Conservation (phyloP, 2,888 invertebrate genomes). For the Pristionchus arcanus region DNA sequence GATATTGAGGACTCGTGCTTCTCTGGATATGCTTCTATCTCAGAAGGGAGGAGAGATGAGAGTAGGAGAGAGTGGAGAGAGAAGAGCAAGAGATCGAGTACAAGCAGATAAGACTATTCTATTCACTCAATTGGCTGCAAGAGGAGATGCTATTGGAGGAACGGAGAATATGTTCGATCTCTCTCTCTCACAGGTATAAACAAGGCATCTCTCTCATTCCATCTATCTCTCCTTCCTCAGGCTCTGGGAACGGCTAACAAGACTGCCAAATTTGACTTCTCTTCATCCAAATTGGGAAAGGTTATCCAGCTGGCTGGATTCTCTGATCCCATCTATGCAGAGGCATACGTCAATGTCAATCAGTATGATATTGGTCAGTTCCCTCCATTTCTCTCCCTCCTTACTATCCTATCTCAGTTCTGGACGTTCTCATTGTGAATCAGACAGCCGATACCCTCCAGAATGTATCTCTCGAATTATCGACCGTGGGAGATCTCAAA, state of each 20-base stretch:
- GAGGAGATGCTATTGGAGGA: slow-evolving; percentile 71
- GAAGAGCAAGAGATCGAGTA: slow-evolving; percentile 67
- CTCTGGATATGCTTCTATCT: slow-evolving; percentile 89
- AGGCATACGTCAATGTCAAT: slow-evolving; percentile 99
- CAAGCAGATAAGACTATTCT: slow-evolving; percentile 91
- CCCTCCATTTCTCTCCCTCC: not conserved
- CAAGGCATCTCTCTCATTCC: not conserved
- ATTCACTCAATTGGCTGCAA: slow-evolving; percentile 86
- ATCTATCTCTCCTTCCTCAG: not conserved
- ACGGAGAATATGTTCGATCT: slow-evolving; percentile 92
- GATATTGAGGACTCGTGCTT: slow-evolving; percentile 82
- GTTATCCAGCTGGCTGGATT: slow-evolving; percentile 97
- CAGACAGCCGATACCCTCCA: slow-evolving; percentile 98
- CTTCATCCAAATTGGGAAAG: slow-evolving; percentile 83
- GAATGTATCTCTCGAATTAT: slow-evolving; percentile 96
- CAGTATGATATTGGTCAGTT: slow-evolving; percentile 82
- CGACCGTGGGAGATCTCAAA: slow-evolving; percentile 93
- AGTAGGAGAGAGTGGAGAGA: slow-evolving; percentile 69
- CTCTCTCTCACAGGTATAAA: slow-evolving; percentile 87
- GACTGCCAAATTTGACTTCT: slow-evolving; percentile 80
- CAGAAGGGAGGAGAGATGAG: slow-evolving; percentile 71
- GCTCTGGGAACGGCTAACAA: slow-evolving; percentile 79
- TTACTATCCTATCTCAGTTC: slow-evolving; percentile 84
- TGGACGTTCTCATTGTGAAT: slow-evolving; percentile 97
- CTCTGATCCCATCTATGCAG: slow-evolving; percentile 99